Evolutionary conservation across 2,888 invertebrate species (phyloP).

Genomic region (Zeuzera pyrina): DNA sequence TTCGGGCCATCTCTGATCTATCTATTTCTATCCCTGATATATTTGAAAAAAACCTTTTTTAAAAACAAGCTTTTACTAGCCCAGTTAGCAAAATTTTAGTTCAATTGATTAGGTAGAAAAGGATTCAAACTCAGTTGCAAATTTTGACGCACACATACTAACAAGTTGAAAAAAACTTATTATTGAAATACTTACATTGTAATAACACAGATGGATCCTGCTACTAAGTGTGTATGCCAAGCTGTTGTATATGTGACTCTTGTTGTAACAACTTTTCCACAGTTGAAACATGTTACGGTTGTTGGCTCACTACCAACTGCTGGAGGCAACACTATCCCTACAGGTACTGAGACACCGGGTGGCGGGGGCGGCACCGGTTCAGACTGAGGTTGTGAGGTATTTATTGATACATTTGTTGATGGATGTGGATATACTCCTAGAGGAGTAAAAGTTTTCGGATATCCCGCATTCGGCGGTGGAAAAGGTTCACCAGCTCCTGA

Average conservation of each 20-base stretch:
- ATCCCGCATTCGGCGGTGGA: slow-evolving; percentile 23
- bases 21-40: too few species aligned
- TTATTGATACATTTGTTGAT: slow-evolving; percentile 33
- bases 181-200: slow-evolving; percentile 53
- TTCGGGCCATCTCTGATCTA: too few species aligned
- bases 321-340: slow-evolving; percentile 49
- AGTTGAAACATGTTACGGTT: slow-evolving; percentile 59
- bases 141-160: not conserved
- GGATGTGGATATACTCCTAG: slow-evolving; percentile 61
- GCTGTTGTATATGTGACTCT: slow-evolving; percentile 63
- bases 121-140: too few species aligned
- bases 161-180: slow-evolving; percentile 1
- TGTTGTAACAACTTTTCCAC: slow-evolving; percentile 59
- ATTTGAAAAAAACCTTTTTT: too few species aligned
- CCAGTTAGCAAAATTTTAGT: too few species aligned
- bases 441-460: slow-evolving; percentile 53
- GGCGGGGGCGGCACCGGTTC: slow-evolving; percentile 18
- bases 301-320: slow-evolving; percentile 61
- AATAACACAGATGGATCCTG: slow-evolving; percentile 59
- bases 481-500: slow-evolving; percentile 18
- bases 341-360: slow-evolving; percentile 21
- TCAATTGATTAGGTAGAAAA: too few species aligned
- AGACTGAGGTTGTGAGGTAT: slow-evolving; percentile 32
- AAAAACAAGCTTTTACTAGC: too few species aligned
- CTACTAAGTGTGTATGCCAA: slow-evolving; percentile 65